Conservation (phyloP, 2,113 vertebrate genomes). For the Nesospiza acunhae region DNA sequence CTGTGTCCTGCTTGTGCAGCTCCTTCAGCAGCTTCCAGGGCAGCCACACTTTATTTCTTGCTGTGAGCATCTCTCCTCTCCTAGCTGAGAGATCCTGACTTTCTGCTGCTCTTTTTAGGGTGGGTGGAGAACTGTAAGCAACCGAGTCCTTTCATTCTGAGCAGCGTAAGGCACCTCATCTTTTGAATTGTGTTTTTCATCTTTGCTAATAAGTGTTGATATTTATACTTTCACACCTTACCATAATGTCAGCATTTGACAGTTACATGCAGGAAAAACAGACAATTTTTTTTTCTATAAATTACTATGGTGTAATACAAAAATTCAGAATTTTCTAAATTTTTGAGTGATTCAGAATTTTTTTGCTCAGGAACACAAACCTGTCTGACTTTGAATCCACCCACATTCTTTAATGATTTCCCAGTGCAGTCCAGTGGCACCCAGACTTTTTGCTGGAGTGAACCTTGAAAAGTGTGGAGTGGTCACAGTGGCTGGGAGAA, state of each 20-base stretch:
- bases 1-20: neutral
- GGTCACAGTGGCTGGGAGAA: neutral
- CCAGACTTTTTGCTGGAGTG: neutral
- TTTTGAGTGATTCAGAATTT: neutral
- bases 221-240: neutral
- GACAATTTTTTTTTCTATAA: neutral
- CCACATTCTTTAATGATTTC: neutral
- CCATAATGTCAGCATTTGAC: neutral
- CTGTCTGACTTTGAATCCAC: neutral
- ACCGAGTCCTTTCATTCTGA: neutral
- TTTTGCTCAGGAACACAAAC: neutral
- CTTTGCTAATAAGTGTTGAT: neutral
- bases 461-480: neutral
- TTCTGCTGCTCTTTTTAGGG: neutral
- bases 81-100: neutral
- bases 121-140: neutral
- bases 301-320: neutral
- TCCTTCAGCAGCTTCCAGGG: neutral
- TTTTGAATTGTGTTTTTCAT: neutral
- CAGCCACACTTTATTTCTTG: neutral
- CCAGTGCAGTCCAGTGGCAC: neutral
- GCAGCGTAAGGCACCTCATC: neutral
- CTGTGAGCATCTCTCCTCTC: neutral
- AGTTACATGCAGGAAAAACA: neutral
- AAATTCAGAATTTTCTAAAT: neutral